Percentiles rank a stretch among this genome's conserved stretches.
Conservation (phyloP, 2,113 vertebrate genomes). For the Tetrax tetrax region DNA sequence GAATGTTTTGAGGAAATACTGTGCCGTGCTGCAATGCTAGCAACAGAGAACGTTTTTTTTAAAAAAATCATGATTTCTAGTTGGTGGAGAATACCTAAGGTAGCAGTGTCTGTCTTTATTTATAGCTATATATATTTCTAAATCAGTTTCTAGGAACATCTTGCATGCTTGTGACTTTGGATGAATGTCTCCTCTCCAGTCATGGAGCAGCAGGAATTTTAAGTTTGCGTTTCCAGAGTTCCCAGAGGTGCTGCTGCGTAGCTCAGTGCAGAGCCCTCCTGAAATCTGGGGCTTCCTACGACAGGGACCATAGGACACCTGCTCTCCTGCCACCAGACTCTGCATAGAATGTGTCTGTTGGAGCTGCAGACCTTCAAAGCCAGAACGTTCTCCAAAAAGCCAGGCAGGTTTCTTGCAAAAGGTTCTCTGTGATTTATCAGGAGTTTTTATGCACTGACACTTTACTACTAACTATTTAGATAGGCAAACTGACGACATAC, state of each 20-base stretch:
- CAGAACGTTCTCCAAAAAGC: neutral
- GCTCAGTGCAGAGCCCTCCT: neutral
- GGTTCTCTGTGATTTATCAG: neutral
- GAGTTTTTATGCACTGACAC: neutral
- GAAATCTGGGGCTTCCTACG: neutral
- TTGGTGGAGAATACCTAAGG: neutral
- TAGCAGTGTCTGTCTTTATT: neutral
- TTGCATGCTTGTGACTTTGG: neutral
- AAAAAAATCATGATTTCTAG: fast-evolving
- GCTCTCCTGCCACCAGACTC: too few species aligned
- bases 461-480: neutral
- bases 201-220: neutral
- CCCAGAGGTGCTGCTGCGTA: neutral
- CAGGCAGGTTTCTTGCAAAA: neutral
- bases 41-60: neutral
- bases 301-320: fast-evolving
- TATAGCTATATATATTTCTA: too few species aligned
- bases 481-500: neutral
- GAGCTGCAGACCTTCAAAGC: neutral
- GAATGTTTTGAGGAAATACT: neutral
- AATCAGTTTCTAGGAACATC: neutral
- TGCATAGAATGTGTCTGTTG: neutral
- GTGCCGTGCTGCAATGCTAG: neutral
- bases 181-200: neutral
- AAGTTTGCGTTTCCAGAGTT: neutral